phyloP scores from a whole-genome alignment of 2,888 invertebrate genomes.

The Clunio marinus region DNA sequence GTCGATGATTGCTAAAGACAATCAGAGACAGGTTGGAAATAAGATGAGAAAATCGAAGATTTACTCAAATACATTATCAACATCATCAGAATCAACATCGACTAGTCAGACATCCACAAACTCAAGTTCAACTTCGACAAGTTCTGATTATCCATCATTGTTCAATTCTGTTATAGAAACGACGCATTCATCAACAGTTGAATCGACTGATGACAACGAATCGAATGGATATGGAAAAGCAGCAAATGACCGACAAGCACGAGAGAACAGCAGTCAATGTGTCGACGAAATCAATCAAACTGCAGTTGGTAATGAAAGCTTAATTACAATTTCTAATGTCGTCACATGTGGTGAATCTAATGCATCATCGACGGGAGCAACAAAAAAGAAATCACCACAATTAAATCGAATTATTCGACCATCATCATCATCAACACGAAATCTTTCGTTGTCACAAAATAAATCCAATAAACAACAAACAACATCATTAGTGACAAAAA shows the following conservation, averaged over 20 bases:
- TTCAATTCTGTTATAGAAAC: slow-evolving; percentile 38
- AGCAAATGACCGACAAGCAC: neutral
- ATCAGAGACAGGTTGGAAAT: neutral
- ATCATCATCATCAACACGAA: slow-evolving; percentile 40
- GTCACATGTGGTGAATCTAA: slow-evolving; percentile 23
- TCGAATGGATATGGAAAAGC: slow-evolving; percentile 29
- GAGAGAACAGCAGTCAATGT: neutral
- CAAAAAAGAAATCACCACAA: slow-evolving; percentile 40
- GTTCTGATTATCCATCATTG: slow-evolving; percentile 33
- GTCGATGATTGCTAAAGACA: neutral
- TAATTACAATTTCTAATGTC: slow-evolving; percentile 33
- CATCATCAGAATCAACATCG: slow-evolving; percentile 14
- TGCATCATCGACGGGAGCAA: neutral
- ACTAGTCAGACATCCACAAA: slow-evolving; percentile 3
- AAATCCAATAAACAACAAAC: slow-evolving; percentile 18
- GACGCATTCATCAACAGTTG: slow-evolving; percentile 22
- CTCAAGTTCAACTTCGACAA: slow-evolving; percentile 32
- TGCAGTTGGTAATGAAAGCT: slow-evolving; percentile 17
- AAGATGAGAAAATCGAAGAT: slow-evolving; percentile 20
- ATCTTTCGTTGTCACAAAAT: slow-evolving; percentile 40
- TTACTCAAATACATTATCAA: slow-evolving; percentile 30
- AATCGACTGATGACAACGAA: slow-evolving; percentile 36
- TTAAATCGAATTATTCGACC: slow-evolving; percentile 41
- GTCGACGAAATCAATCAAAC: neutral
- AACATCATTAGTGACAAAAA: slow-evolving; percentile 7